Evolutionary conservation across 2,797 vertebrate species (phyloP), one percentile per base, ranked within the genome.

Genomic region (Spea hammondii): DNA sequence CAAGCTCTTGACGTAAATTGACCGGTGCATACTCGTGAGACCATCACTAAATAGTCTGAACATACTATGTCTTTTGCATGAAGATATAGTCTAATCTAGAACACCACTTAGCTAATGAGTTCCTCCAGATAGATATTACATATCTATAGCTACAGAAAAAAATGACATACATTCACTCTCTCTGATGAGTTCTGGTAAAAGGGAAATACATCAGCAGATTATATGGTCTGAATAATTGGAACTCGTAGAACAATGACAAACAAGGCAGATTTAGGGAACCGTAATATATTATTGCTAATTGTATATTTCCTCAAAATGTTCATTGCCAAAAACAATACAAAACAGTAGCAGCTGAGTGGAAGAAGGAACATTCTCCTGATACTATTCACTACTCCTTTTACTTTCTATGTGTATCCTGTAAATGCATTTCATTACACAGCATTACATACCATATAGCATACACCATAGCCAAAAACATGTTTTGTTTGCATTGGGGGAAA

Each of bases 1-100:
- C 73, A 80, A 66, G 62, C 59, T 66, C 60, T 80, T 80, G 79
- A 76, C 79, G 72, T 80, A 65, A 75, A 79, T 79, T 75, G 67
- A 59, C 68, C 65, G 51, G 60, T 65, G 57, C 6, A 48, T 80
- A 70, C 70, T 75, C 14, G 4, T n/a, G 71, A 66, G 75, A 59
- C n/a, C 11, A 70, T 74, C 45, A 70, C 7, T 62, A 46, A 75
- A 13, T 49, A 65, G 60, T 13, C 44, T 66, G 46, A 71, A 55
- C 51, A 11, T 70, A 50, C 67, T 57, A 14, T 60, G 55, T 55
- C 45, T 44, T 57, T 44, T 70, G 62, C 17, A 57, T 76, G 50
- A 44, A 80, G 70, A 80, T 71, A 76, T 66, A 14, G 48, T 57
- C 50, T 80, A 76, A 80, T 75, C 72, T 68, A 65, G 44, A 71